phyloP scores from a whole-genome alignment of 1,140 invertebrate genomes.

The Drosophila mayri region DNA sequence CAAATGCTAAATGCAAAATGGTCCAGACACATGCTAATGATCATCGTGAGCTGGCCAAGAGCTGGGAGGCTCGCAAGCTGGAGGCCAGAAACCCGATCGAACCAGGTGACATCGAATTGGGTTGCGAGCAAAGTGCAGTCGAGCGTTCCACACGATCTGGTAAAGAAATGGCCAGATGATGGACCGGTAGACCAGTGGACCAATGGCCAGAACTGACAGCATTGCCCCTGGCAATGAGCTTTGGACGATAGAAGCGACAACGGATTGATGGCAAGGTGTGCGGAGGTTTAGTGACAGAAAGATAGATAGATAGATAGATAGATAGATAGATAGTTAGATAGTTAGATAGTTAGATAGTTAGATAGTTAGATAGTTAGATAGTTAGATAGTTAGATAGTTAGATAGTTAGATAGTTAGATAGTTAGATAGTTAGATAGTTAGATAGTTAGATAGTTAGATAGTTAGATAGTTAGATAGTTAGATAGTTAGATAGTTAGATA shows the following conservation, averaged over 20 bases:
- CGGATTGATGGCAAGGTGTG: constrained; percentile 10
- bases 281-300: constrained; percentile 1
- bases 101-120: constrained; percentile 33
- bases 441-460: too few relatives aligned
- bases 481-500: too few relatives aligned
- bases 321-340: neutral
- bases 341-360: neutral
- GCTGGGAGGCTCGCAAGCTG: neutral
- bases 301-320: neutral
- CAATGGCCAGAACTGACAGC: constrained; percentile 4
- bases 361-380: too few relatives aligned
- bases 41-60: constrained; percentile 18
- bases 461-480: too few relatives aligned
- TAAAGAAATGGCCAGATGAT: constrained; percentile 13
- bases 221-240: constrained; percentile 17
- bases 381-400: neutral
- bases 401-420: neutral
- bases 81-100: constrained; percentile 14
- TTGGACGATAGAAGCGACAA: neutral
- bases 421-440: too few relatives aligned
- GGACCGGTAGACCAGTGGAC: constrained; percentile 3
- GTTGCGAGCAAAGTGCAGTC: constrained; percentile 50
- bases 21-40: constrained; percentile 13
- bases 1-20: constrained; percentile 55
- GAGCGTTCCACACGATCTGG: constrained; percentile 40